Evolutionary conservation across 2,888 invertebrate species (phyloP).

Genomic region (Biston betularia): DNA sequence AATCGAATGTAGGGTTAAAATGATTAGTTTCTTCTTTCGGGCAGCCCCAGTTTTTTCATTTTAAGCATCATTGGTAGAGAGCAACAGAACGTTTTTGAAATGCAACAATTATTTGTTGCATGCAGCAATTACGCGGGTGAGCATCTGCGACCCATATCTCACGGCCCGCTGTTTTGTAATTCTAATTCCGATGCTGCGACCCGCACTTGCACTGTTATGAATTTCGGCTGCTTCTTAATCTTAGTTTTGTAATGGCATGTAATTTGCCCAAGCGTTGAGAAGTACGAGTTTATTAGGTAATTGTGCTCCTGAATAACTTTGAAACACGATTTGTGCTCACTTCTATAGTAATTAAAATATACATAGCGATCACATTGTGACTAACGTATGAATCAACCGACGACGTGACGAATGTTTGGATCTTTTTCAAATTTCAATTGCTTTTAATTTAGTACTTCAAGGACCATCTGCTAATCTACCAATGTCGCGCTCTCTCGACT

Average conservation of each 20-base stretch:
- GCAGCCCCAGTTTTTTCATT: too few species aligned
- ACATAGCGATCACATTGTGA: not conserved
- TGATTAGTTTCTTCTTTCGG: too few species aligned
- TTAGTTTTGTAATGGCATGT: slow-evolving; percentile 16
- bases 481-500: too few species aligned
- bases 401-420: not conserved
- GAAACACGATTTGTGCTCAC: not conserved
- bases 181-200: slow-evolving; percentile 63
- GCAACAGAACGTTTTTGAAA: slow-evolving; percentile 57
- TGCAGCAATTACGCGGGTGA: slow-evolving; percentile 75
- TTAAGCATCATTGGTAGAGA: slow-evolving; percentile 17
- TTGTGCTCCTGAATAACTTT: not conserved
- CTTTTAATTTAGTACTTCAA: too few species aligned
- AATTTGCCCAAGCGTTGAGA: slow-evolving; percentile 10
- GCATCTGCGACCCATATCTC: slow-evolving; percentile 83
- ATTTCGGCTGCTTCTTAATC: slow-evolving; percentile 55
- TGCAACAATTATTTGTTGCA: slow-evolving; percentile 81
- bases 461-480: too few species aligned
- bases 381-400: not conserved
- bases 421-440: not conserved
- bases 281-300: not conserved
- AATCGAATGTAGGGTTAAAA: too few species aligned
- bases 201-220: slow-evolving; percentile 59
- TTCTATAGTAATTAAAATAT: too few species aligned
- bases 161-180: slow-evolving; percentile 79